Conservation (phyloP, 1,140 invertebrate genomes). For the Dendrolimus kikuchii region DNA sequence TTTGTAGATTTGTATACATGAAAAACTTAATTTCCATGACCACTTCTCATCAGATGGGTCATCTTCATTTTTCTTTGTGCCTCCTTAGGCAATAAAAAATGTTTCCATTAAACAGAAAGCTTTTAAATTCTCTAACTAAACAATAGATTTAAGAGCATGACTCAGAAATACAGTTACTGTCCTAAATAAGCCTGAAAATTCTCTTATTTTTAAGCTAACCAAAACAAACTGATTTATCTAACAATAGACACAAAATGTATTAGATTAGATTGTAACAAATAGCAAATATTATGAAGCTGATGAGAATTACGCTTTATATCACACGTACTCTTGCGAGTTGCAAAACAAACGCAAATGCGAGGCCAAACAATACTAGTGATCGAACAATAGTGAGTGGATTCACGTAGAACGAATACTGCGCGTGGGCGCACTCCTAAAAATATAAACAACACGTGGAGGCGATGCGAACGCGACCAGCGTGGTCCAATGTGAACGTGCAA, state of each 20-base stretch:
- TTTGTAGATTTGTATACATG: too few relatives aligned
- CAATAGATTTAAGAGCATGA: too few relatives aligned
- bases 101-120: too few relatives aligned
- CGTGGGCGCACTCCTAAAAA: slow-evolving; percentile 58
- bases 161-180: too few relatives aligned
- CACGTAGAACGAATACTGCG: slow-evolving; percentile 30
- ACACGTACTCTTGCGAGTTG: neutral
- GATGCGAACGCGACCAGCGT: slow-evolving; percentile 16
- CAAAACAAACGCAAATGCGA: slow-evolving; percentile 12
- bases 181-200: too few relatives aligned
- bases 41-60: too few relatives aligned
- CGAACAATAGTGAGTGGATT: slow-evolving; percentile 39
- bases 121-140: too few relatives aligned
- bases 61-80: too few relatives aligned
- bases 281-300: slow-evolving; percentile 3
- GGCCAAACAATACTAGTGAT: slow-evolving; percentile 25
- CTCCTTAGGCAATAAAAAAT: too few relatives aligned
- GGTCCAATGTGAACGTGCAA: slow-evolving; percentile 8
- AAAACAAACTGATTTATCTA: too few relatives aligned
- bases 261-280: neutral
- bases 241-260: neutral
- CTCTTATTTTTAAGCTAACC: too few relatives aligned
- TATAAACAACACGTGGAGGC: slow-evolving; percentile 67
- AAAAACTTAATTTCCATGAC: too few relatives aligned
- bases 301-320: slow-evolving; percentile 25